phyloP scores from a whole-genome alignment of 1,140 invertebrate species.

The Lepidurus packardi region DNA sequence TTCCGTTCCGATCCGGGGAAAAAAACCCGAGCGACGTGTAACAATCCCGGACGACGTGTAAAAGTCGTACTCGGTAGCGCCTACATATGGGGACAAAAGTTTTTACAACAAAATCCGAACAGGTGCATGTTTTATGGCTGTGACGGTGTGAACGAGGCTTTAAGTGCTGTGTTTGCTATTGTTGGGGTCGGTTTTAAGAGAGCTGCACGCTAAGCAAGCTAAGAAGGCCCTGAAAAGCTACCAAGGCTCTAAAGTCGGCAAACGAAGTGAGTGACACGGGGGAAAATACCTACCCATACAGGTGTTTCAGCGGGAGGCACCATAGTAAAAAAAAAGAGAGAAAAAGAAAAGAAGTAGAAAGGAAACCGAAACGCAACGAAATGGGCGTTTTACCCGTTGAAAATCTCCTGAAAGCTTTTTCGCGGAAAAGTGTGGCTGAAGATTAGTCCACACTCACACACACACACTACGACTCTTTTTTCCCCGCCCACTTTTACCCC shows the following conservation, averaged over 20 bases:
- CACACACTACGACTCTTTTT: neutral
- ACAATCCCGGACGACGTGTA: neutral
- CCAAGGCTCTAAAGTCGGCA: neutral
- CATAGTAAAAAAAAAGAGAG: no score
- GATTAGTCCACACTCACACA: neutral
- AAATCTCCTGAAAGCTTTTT: no score
- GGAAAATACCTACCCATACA: neutral
- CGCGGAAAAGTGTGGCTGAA: no score
- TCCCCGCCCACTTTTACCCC: neutral
- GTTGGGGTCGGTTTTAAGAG: neutral
- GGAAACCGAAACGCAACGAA: no score
- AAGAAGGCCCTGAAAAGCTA: neutral
- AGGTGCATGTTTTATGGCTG: conserved; percentile 6
- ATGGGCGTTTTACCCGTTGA: no score
- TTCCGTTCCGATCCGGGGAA: neutral
- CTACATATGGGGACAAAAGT: no score
- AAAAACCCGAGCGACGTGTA: no score
- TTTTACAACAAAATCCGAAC: neutral
- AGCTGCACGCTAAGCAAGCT: no score
- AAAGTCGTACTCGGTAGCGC: no score
- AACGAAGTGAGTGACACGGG: neutral
- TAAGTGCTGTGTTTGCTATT: conserved; percentile 4
- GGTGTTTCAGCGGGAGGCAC: neutral
- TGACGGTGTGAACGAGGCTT: neutral
- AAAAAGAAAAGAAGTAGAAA: no score